Evolutionary conservation across 2,888 invertebrate species (phyloP), one percentile per base, ranked within the genome.

Genomic region (Philereme vetulata): DNA sequence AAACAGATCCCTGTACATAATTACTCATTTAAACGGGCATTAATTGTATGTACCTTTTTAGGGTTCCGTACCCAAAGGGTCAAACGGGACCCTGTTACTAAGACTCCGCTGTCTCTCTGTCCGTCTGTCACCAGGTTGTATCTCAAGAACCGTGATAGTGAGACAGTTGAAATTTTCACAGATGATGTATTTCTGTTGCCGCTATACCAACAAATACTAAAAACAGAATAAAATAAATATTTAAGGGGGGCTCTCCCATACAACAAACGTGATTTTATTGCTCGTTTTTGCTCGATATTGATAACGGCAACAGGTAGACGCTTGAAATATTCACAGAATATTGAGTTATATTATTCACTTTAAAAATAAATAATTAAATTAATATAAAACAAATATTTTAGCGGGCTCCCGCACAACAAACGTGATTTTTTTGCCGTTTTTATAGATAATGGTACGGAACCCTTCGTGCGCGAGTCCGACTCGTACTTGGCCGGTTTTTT

Each of bases 151-250:
- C 36, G 36, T 36, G 36, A 36, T 36, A 36, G 36, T 51, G 40
- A 51, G 50, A 33, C 44, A 52, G 52, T 35, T 36, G 45, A 52
- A 42, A 42, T 42, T 50, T 50, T 52, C 45, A 52, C 45, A 52
- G 43, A 36, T 36, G 11, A 53, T 53, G 53, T 53, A 53, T 53
- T 52, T 45, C 45, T 46, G 46, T 34, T 40, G 42, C 54, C 47
- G 42, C 54, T 54, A 54, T 42, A 47, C 42, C 34, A 48, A 47
- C 54, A 34, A 42, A 47, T 48, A 48, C 47, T 42, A 48, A 40
- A 42, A 40, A 42, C 5, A 42, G 42, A n/a, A 42, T 54, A 54
- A 47, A 33, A 47, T 47, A 43, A 38, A 42, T 51, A 46, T 40
- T 42, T 40, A 32, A 35, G 47, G 34, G 47, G 32, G 47, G n/a